These are phyloP conservation scores for Temnopleurus reevesii DNA, from an alignment of 53 echinoderm and acorn worm species.

Conservation along the genomic window DNA sequence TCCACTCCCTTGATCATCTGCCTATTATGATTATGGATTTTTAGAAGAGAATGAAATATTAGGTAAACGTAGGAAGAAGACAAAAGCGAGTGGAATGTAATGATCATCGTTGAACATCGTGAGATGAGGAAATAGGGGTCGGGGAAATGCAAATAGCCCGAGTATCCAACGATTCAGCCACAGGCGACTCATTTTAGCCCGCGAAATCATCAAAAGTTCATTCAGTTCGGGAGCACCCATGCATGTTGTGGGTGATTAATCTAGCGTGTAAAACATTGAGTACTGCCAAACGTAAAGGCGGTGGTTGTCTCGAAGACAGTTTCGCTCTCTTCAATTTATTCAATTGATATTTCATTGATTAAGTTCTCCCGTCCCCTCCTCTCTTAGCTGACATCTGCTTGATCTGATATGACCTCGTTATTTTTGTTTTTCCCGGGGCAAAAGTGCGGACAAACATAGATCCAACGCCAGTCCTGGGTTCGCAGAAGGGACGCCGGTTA, in stretches of 20 bases:
- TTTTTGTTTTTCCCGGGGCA: too few relatives aligned
- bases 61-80: too few relatives aligned
- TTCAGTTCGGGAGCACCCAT: neutral
- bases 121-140: neutral
- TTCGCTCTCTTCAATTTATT: slow-evolving; percentile 24
- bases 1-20: too few relatives aligned
- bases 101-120: too few relatives aligned
- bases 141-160: slow-evolving; percentile 18
- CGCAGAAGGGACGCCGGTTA: too few relatives aligned
- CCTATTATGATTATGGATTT: too few relatives aligned
- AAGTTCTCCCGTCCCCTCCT: neutral
- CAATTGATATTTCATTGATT: slow-evolving; percentile 51
- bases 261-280: neutral
- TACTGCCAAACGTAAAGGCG: neutral
- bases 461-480: too few relatives aligned
- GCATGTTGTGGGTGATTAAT: neutral
- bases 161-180: neutral
- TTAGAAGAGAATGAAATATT: too few relatives aligned
- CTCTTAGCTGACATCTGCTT: too few relatives aligned
- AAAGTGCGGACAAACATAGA: too few relatives aligned
- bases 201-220: neutral
- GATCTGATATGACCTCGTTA: too few relatives aligned
- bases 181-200: slow-evolving; percentile 17
- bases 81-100: too few relatives aligned
- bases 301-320: slow-evolving; percentile 1